Evolutionary conservation across 2,797 vertebrate genomes (phyloP).

Genomic region (Cetoscarus ocellatus): DNA sequence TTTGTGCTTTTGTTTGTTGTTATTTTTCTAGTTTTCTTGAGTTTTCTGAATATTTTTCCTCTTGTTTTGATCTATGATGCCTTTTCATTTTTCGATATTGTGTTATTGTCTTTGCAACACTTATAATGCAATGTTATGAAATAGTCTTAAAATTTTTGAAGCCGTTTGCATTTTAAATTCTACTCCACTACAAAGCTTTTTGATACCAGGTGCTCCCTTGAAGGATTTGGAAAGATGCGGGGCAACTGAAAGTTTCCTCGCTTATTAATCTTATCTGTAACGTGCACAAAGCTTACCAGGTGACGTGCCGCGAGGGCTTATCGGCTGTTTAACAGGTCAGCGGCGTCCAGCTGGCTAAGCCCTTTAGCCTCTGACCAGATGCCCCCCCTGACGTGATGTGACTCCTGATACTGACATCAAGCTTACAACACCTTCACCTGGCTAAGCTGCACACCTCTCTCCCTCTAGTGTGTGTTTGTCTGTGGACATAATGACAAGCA

Average conservation of each 20-base stretch:
- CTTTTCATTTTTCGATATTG: too few relatives aligned
- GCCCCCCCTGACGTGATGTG: slow-evolving; percentile 61
- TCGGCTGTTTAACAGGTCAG: slow-evolving; percentile 72
- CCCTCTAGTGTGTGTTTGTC: slow-evolving; percentile 16
- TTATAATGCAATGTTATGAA: too few relatives aligned
- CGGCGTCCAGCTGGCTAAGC: slow-evolving; percentile 69
- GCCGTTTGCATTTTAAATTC: background rate
- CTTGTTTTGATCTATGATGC: too few relatives aligned
- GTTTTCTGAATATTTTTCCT: too few relatives aligned
- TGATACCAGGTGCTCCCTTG: background rate
- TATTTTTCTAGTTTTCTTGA: too few relatives aligned
- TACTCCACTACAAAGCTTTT: background rate
- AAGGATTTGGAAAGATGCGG: slow-evolving; percentile 17
- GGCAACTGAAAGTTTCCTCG: slow-evolving; percentile 33
- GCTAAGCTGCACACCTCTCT: slow-evolving; percentile 24
- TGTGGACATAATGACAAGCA: slow-evolving; percentile 41
- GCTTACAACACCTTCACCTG: slow-evolving; percentile 44
- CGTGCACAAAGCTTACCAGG: slow-evolving; percentile 42
- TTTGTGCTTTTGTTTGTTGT: too few relatives aligned
- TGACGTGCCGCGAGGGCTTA: slow-evolving; percentile 61
- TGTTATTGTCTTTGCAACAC: too few relatives aligned
- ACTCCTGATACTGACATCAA: slow-evolving; percentile 63
- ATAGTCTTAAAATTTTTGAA: background rate
- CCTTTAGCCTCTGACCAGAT: slow-evolving; percentile 70
- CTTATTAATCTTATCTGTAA: slow-evolving; percentile 42